Evolutionary conservation across 2,797 vertebrate genomes (phyloP).

Genomic region (Sus cebifrons): DNA sequence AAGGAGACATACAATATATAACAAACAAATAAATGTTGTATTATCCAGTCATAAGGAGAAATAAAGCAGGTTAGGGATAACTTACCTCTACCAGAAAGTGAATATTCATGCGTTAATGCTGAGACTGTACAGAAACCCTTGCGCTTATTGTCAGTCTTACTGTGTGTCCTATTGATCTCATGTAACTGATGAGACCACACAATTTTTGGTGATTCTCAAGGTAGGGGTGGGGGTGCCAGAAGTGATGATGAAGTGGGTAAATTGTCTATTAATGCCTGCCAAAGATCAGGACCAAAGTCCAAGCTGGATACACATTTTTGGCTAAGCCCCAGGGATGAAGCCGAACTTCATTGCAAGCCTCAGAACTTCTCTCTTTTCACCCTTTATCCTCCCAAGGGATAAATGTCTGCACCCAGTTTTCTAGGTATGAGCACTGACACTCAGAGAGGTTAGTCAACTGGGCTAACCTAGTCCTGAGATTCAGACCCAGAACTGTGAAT

Average conservation of each 20-base stretch:
- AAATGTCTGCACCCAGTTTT: neutral
- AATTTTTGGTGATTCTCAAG: neutral
- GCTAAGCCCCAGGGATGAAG: neutral
- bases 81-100: neutral
- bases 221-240: neutral
- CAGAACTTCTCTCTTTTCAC: neutral
- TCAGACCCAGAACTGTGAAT: neutral
- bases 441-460: neutral
- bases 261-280: neutral
- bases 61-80: neutral
- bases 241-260: neutral
- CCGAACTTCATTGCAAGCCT: neutral
- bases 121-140: neutral
- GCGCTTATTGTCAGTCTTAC: neutral
- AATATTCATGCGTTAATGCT: neutral
- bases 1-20: constrained; percentile 2
- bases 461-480: neutral
- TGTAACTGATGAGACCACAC: neutral
- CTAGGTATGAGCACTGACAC: neutral
- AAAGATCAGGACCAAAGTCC: constrained; percentile 20
- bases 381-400: neutral
- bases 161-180: neutral
- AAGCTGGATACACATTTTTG: neutral
- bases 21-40: neutral
- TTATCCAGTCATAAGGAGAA: constrained; percentile 23